Conservation (phyloP, 2,797 vertebrate genomes). For the Sphenodon punctatus region DNA sequence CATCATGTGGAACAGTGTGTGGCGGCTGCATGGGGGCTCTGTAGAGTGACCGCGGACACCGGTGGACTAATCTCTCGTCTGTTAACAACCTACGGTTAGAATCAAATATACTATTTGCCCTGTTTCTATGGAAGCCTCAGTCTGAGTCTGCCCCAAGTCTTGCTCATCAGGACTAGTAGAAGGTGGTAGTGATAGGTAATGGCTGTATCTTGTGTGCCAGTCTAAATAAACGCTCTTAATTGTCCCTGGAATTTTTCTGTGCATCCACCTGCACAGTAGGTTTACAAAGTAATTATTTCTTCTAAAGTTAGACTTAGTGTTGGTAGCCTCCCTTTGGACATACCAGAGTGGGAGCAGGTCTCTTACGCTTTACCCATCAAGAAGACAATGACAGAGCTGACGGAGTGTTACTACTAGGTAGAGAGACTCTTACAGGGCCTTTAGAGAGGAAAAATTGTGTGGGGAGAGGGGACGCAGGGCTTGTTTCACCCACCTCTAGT, state of each 20-base stretch:
- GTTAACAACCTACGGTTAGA: too few relatives aligned
- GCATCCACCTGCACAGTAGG: background rate
- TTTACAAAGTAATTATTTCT: background rate
- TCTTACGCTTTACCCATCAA: background rate
- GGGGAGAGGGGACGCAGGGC: background rate
- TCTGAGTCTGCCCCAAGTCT: background rate
- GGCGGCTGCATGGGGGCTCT: too few relatives aligned
- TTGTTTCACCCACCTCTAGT: background rate
- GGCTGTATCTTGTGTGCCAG: background rate
- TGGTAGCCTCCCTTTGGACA: background rate
- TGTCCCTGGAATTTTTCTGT: background rate
- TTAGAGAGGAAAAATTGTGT: background rate
- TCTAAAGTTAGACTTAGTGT: background rate
- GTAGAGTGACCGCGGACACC: too few relatives aligned
- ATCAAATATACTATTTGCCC: too few relatives aligned
- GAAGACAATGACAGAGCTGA: background rate
- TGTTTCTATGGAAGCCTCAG: background rate
- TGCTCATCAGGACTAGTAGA: too few relatives aligned
- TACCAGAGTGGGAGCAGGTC: background rate
- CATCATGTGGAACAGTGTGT: too few relatives aligned
- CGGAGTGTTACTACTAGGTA: background rate
- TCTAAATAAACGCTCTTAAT: too few relatives aligned
- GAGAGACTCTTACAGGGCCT: background rate
- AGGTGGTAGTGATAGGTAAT: too few relatives aligned
- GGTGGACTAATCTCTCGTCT: too few relatives aligned